Evolutionary conservation across 2,888 invertebrate genomes (phyloP).

Genomic region (Isotomurus palustris): DNA sequence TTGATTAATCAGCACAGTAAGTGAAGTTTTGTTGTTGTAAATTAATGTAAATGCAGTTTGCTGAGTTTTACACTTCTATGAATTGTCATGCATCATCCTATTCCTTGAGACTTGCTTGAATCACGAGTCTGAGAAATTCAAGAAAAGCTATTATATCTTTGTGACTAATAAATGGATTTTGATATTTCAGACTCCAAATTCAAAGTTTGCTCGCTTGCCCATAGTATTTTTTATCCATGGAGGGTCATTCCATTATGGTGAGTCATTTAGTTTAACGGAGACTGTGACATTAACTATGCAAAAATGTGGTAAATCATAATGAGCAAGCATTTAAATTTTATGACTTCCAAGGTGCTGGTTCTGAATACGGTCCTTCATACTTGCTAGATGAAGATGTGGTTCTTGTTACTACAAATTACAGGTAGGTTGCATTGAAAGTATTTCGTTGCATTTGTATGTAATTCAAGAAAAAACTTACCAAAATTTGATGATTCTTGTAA

Average conservation of each 20-base stretch:
- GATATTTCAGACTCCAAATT: too few relatives aligned
- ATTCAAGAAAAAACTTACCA: neutral
- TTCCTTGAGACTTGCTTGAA: too few relatives aligned
- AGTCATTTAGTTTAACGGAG: neutral
- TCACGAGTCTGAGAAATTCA: too few relatives aligned
- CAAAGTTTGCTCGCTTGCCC: too few relatives aligned
- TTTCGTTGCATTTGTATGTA: constrained; percentile 2
- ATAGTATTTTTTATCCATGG: constrained; percentile 37
- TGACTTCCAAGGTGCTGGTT: neutral
- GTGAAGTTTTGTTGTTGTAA: too few relatives aligned
- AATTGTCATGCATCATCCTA: too few relatives aligned
- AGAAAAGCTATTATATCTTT: too few relatives aligned
- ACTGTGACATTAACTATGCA: neutral
- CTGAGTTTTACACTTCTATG: too few relatives aligned
- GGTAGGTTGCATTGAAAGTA: constrained; percentile 8
- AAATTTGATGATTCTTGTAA: neutral
- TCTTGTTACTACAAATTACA: constrained; percentile 29
- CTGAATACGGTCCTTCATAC: constrained; percentile 31
- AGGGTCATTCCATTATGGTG: constrained; percentile 29
- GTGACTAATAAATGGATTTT: too few relatives aligned
- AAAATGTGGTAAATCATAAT: neutral
- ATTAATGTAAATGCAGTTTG: too few relatives aligned
- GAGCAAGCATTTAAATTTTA: neutral
- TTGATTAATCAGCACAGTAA: too few relatives aligned
- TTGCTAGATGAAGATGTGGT: constrained; percentile 24